Evolutionary conservation across 2,113 vertebrate species (phyloP).

Genomic region (Nycticorax nycticorax): DNA sequence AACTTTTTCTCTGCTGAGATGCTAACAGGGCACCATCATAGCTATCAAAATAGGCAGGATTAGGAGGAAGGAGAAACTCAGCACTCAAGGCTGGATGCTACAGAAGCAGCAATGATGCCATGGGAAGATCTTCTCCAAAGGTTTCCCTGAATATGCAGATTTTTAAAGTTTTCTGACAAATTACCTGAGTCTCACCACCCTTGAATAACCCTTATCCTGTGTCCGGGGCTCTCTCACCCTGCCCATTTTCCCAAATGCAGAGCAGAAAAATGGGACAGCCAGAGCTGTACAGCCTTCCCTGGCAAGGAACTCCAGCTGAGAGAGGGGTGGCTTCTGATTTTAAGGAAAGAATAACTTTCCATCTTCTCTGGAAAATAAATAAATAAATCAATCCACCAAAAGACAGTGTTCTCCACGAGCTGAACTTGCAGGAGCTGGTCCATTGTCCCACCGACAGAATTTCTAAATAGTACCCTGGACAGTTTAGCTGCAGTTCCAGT

Average conservation of each 20-base stretch:
- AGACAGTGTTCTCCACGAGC: neutral
- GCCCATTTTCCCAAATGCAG: neutral
- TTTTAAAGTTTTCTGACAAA: neutral
- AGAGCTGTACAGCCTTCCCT: neutral
- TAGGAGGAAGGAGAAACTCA: neutral
- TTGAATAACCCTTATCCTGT: neutral
- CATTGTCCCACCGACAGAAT: neutral
- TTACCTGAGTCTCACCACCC: neutral
- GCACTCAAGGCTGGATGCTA: neutral
- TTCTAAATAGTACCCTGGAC: neutral
- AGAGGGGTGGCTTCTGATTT: neutral
- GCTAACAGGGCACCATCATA: neutral
- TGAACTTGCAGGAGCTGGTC: neutral
- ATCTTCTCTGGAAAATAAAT: neutral
- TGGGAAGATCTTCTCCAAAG: neutral
- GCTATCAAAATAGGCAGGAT: neutral
- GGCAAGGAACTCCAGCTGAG: neutral
- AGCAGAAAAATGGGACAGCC: neutral
- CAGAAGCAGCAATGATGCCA: neutral
- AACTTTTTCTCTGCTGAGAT: conserved; percentile 38
- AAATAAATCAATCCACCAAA: neutral
- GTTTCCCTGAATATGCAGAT: neutral
- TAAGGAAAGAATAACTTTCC: neutral
- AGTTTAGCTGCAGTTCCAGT: neutral
- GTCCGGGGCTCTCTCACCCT: neutral